Evolutionary conservation across 2,888 invertebrate genomes (phyloP).

Genomic region (Ophion obscuratus): DNA sequence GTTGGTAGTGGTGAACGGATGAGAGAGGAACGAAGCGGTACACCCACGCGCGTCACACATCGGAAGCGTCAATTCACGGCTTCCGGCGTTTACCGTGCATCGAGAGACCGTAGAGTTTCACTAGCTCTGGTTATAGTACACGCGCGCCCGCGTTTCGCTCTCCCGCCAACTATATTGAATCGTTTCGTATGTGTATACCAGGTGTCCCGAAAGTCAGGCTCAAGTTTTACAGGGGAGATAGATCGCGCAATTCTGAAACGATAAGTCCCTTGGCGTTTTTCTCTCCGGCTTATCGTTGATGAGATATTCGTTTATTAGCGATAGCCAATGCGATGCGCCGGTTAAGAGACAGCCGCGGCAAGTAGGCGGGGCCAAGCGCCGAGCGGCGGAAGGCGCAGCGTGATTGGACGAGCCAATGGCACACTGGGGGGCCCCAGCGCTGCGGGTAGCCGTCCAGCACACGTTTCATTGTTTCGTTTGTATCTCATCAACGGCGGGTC

Average conservation of each 20-base stretch:
- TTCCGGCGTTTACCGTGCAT: constrained; percentile 77
- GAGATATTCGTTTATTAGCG: neutral
- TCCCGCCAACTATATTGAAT: constrained; percentile 28
- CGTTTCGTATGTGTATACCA: neutral
- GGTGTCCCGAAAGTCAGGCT: neutral
- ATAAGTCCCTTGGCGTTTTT: neutral
- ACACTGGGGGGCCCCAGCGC: neutral
- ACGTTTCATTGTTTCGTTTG: neutral
- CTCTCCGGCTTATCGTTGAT: neutral
- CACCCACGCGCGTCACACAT: constrained; percentile 66
- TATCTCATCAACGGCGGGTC: neutral
- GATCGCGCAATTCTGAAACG: neutral
- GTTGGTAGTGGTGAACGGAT: constrained; percentile 49
- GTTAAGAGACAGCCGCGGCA: neutral
- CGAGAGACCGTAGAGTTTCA: constrained; percentile 46
- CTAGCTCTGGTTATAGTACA: constrained; percentile 7
- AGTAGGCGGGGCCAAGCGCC: neutral
- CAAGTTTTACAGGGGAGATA: neutral
- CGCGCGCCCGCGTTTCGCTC: constrained; percentile 49
- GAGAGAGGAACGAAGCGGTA: constrained; percentile 50
- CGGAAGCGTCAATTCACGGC: constrained; percentile 76
- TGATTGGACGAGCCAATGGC: neutral
- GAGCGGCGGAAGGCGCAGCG: neutral
- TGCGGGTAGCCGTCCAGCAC: neutral
- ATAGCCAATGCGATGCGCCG: neutral